Base-by-base conservation (phyloP, 2,888 invertebrate species). In the Deilephila elpenor region DNA sequence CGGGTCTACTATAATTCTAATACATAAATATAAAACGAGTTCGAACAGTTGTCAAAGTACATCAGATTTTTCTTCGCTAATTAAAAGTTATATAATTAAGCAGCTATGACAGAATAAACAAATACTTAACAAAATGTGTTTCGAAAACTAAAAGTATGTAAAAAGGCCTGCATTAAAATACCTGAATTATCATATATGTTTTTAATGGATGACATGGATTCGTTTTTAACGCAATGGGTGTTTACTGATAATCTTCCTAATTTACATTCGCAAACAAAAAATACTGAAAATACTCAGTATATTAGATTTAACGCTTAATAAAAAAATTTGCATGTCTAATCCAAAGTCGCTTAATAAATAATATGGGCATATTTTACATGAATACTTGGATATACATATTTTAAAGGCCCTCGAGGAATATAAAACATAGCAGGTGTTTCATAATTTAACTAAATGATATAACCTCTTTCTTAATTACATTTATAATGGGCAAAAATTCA, bases 371-470 rank as follows among this genome's bases (percentile, higher is more conserved):
- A 51, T 67, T 51, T 25, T 67, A 67, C 44, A 25, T 25, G 6
- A 44, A 20, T 64, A 20, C 20, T 14, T 20, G 4, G 25, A 67
- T 44, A 51, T 25, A 25, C 25, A 25, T 25, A 51, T 51, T 51
- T 67, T 67, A 67, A 67, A 51, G 44, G 17, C 25, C 25, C 51
- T 67, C 25, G 11, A 44, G 64, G 51, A 67, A 67, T 67, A 67
- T 44, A 67, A 51, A 51, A 51, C 51, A 51, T 51, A 20, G 44
- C 67, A 67, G 25, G 51, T 67, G 25, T 67, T 67, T 67, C 67
- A 51, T 67, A 51, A 67, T 67, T 67, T 6, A 67, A 67, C 67
- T 25, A 11, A 51, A 67, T 67, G 14, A 51, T 44, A 67, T 67
- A 51, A 67, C 44, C 67, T 51, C 25, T 44, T 44, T 44, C 44